phyloP scores from a whole-genome alignment of 37 sponge, comb jelly and placozoan genomes.

The Halichondria panicea region DNA sequence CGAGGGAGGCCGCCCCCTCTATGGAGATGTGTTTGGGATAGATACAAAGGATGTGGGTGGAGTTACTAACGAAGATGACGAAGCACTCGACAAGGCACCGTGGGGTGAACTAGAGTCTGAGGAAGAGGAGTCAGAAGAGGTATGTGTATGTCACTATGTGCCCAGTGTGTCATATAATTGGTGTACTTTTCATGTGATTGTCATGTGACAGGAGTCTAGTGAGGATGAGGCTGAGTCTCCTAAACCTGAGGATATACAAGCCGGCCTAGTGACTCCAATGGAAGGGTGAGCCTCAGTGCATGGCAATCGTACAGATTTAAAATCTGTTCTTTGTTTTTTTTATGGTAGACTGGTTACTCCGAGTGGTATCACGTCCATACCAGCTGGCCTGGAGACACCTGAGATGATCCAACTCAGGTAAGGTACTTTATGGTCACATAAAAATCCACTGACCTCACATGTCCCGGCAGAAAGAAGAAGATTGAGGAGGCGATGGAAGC shows the following conservation, averaged over 20 bases:
- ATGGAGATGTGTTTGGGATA: conserved; percentile 98
- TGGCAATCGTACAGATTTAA: not conserved
- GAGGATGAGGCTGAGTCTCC: conserved; percentile 63
- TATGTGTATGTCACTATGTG: conserved; percentile 4
- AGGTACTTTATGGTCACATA: not conserved
- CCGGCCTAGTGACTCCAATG: conserved; percentile 80
- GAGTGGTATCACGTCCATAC: conserved; percentile 95
- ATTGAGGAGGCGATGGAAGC: conserved; percentile 92
- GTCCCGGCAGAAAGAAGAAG: conserved; percentile 79
- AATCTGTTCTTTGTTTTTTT: not conserved
- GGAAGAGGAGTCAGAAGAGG: conserved; percentile 82
- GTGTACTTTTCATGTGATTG: conserved; percentile 5
- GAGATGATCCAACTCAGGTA: conserved; percentile 94
- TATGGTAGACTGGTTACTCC: conserved; percentile 84
- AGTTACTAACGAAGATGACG: conserved; percentile 38
- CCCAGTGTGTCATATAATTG: not conserved
- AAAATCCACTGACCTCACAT: not conserved
- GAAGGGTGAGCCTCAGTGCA: conserved; percentile 64
- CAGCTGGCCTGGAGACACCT: conserved; percentile 98
- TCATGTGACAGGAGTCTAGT: conserved; percentile 11
- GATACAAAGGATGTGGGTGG: conserved; percentile 51
- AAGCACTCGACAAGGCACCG: conserved; percentile 69
- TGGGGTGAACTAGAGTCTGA: conserved; percentile 98
- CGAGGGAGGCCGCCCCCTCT: conserved; percentile 94
- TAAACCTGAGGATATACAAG: conserved; percentile 70